These are phyloP conservation scores for Heliconius congener DNA, from an alignment of 1,140 invertebrate genomes.

Conservation along the genomic window DNA sequence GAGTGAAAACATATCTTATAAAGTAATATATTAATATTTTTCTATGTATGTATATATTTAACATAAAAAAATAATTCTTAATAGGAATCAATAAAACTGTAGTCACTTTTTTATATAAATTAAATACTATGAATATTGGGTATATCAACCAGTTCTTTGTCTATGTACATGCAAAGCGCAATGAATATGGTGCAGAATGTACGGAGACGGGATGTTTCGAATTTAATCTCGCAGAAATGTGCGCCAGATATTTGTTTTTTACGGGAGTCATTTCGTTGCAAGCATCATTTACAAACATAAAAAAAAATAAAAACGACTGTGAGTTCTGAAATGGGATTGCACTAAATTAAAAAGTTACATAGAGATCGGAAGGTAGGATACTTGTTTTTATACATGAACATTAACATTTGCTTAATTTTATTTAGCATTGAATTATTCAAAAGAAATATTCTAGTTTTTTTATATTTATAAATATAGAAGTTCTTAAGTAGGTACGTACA, in stretches of 20 bases:
- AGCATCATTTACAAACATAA: conserved; percentile 22
- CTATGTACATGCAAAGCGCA: conserved; percentile 27
- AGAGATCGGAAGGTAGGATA: background rate
- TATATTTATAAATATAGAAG: background rate
- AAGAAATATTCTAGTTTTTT: too few species aligned
- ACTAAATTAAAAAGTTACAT: conserved; percentile 6
- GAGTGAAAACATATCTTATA: too few species aligned
- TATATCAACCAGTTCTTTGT: background rate
- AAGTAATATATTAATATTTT: too few species aligned
- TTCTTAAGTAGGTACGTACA: too few species aligned
- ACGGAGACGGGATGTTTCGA: conserved; percentile 63
- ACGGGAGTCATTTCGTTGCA: conserved; percentile 58
- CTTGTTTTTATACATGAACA: background rate
- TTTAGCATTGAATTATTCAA: too few species aligned
- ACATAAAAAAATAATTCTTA: too few species aligned
- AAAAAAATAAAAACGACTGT: background rate
- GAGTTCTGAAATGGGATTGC: background rate
- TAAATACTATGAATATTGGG: background rate
- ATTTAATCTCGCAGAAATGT: conserved; percentile 78
- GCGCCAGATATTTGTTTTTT: conserved; percentile 54
- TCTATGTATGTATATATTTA: too few species aligned
- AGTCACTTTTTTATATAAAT: too few species aligned
- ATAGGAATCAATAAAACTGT: too few species aligned
- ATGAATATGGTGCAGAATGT: conserved; percentile 61
- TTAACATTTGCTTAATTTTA: too few species aligned